These are phyloP conservation scores for Sphaeridia pumilis DNA, from an alignment of 2,888 invertebrate genomes.

Conservation along the genomic window DNA sequence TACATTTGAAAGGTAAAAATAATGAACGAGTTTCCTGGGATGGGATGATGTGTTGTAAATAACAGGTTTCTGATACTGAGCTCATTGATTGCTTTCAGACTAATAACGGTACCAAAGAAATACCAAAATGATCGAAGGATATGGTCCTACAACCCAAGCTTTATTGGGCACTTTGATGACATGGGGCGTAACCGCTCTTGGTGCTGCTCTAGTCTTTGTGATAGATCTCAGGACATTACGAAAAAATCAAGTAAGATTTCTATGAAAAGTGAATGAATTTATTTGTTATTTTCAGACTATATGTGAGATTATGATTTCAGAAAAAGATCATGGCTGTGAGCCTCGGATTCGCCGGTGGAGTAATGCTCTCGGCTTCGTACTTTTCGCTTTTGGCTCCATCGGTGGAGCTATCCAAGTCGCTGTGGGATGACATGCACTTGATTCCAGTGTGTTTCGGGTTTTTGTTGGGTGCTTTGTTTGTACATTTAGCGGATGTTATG, in stretches of 20 bases:
- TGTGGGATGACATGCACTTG: conserved; percentile 72
- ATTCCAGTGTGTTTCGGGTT: conserved; percentile 85
- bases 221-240: conserved; percentile 12
- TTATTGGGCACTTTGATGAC: conserved; percentile 77
- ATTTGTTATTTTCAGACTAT: too few species aligned
- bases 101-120: too few species aligned
- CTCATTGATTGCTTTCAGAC: too few species aligned
- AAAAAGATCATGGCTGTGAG: conserved; percentile 82
- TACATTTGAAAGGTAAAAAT: too few species aligned
- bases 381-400: conserved; percentile 90
- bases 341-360: conserved; percentile 95
- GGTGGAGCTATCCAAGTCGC: conserved; percentile 86
- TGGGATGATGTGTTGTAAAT: too few species aligned
- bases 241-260: conserved; percentile 12
- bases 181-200: conserved; percentile 63
- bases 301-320: too few species aligned
- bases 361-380: conserved; percentile 97
- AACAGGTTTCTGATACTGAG: too few species aligned
- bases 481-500: conserved; percentile 70
- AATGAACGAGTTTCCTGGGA: too few species aligned
- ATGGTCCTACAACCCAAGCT: conserved; percentile 79
- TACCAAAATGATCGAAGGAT: conserved; percentile 83
- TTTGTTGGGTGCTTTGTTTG: conserved; percentile 83
- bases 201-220: conserved; percentile 16
- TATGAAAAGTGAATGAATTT: too few species aligned